phyloP scores from a whole-genome alignment of 2,888 invertebrate species.

The Andrena praecox region DNA sequence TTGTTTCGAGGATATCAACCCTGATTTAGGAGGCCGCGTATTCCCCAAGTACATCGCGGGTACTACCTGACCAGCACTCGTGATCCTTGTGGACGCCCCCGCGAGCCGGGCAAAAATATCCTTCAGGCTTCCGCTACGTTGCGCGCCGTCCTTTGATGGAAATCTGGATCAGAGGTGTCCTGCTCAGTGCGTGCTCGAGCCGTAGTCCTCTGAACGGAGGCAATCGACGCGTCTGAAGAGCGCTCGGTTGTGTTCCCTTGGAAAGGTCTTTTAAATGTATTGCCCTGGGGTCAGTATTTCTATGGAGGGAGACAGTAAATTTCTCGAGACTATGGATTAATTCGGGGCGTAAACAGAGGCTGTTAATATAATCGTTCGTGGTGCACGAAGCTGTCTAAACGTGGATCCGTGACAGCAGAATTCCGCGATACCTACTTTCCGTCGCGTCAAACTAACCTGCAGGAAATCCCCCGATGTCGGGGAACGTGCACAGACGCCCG shows the following conservation, averaged over 20 bases:
- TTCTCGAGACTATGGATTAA: neutral
- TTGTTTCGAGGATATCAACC: slow-evolving; percentile 83
- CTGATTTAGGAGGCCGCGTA: slow-evolving; percentile 82
- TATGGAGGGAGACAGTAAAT: too few species aligned
- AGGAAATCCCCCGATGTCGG: slow-evolving; percentile 55
- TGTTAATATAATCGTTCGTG: slow-evolving; percentile 23
- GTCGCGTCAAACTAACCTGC: slow-evolving; percentile 61
- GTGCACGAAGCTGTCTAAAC: slow-evolving; percentile 22
- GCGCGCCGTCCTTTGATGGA: neutral
- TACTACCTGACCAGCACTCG: slow-evolving; percentile 70
- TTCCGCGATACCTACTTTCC: slow-evolving; percentile 60
- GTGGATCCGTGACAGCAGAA: slow-evolving; percentile 16
- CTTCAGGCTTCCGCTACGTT: neutral
- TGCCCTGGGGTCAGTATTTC: too few species aligned
- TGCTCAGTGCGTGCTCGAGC: neutral
- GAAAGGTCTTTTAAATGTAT: too few species aligned
- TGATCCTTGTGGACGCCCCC: slow-evolving; percentile 63
- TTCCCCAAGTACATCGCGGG: slow-evolving; percentile 75
- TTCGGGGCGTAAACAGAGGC: neutral
- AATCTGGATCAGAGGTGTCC: neutral
- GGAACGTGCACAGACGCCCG: slow-evolving; percentile 42
- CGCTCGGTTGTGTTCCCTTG: neutral
- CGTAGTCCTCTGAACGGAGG: too few species aligned
- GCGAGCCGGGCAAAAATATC: slow-evolving; percentile 17
- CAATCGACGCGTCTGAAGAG: neutral